Evolutionary conservation across 64 coral and sea anemone genomes (phyloP), one percentile per base, ranked within the genome.

Genomic region (Montipora cactus): DNA sequence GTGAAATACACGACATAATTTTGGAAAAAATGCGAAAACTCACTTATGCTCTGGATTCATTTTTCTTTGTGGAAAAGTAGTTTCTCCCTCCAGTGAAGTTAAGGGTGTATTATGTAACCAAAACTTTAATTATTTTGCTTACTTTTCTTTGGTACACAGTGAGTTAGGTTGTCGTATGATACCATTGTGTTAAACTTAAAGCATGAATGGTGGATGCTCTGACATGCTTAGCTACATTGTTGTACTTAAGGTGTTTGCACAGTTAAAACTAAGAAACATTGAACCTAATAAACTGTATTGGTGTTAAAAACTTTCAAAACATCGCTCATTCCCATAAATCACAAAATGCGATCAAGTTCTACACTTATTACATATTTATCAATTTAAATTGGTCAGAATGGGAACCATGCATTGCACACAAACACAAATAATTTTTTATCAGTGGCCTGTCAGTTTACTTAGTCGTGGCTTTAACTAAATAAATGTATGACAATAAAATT

Each of bases 151-250:
- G 18, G 47, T 51, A 11, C 19, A 47, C 9, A 11, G 49, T 70
- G 16, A 48, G 16, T 86, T 71, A 5, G 82, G 66, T n/a, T n/a
- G 66, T 86, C 19, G 49, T 86, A 86, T 86, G 82, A 86, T 51
- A 48, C 82, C 82, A 86, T 86, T 52, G 66, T 86, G 82, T 86
- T 86, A 86, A 86, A 86, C 19, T 16, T 13, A n/a, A 16, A 71
- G 14, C 10, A 72, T 48, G 5, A 67, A 72, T 86, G 66, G 66
- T 71, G 81, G 81, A 84, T 67, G 82, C 19, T 7, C 46, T 51
- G 47, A 86, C 66, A 72, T 11, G 44, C 64, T 44, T 12, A 16
- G 62, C 46, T 16, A 49, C 20, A 62, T 3, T 71, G 25, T 68
- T 71, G 44, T 50, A 71, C 82, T 50, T 71, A 9, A 2, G 59